phyloP scores from a whole-genome alignment of 37 sponge, comb jelly and placozoan species.

The Beroe ovata region DNA sequence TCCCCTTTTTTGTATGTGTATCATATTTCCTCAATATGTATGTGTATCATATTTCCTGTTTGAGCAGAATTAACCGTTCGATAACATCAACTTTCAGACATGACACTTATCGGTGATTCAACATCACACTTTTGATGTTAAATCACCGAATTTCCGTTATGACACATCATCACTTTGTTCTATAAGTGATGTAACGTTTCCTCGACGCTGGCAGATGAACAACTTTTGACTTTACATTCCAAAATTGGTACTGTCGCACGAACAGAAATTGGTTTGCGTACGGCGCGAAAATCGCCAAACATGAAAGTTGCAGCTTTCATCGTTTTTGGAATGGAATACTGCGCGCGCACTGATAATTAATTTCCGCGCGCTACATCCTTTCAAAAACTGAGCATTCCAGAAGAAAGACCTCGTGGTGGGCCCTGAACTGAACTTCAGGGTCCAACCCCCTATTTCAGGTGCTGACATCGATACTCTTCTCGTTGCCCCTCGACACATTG shows the following conservation, averaged over 20 bases:
- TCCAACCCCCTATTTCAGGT: constrained; percentile 69
- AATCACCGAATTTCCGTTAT: too few relatives aligned
- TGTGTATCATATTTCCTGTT: too few relatives aligned
- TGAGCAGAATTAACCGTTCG: too few relatives aligned
- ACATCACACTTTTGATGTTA: too few relatives aligned
- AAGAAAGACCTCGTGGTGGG: neutral
- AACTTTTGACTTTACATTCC: neutral
- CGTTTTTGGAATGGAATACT: neutral
- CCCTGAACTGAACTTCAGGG: neutral
- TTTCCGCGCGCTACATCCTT: neutral
- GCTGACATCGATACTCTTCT: constrained; percentile 98
- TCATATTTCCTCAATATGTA: too few relatives aligned
- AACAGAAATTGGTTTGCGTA: neutral
- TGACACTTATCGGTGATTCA: too few relatives aligned
- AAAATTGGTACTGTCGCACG: neutral
- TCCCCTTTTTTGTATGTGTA: too few relatives aligned
- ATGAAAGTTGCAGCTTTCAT: neutral
- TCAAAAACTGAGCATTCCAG: too few relatives aligned
- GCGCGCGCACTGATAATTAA: neutral
- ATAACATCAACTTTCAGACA: too few relatives aligned
- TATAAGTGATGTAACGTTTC: too few relatives aligned
- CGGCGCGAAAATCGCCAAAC: neutral
- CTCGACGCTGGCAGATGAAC: neutral
- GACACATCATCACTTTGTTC: too few relatives aligned
- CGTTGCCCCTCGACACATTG: constrained; percentile 93